Evolutionary conservation across 1,140 invertebrate genomes (phyloP).

Genomic region (Hyles euphorbiae): DNA sequence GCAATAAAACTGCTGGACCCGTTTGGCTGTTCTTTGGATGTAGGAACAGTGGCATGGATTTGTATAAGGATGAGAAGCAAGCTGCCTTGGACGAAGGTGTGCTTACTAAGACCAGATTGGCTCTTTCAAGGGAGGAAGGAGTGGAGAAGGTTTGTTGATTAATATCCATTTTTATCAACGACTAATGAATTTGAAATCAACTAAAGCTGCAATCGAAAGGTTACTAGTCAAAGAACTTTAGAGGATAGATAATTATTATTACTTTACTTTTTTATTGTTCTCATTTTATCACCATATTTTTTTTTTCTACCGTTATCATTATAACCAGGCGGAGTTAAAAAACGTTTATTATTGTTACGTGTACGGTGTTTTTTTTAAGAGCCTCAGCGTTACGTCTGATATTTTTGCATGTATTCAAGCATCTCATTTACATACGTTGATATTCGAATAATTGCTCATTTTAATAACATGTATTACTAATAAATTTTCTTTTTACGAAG

Average conservation of each 20-base stretch:
- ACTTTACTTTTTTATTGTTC: neutral
- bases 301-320: no score
- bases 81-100: conserved; percentile 83
- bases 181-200: no score
- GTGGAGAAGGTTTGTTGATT: conserved; percentile 83
- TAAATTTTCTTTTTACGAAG: no score
- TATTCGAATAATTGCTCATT: no score
- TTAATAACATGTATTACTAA: no score
- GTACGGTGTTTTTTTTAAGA: no score
- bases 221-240: neutral
- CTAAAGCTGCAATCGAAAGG: no score
- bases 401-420: neutral
- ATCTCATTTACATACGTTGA: neutral
- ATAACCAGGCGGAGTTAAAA: no score
- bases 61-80: conserved; percentile 91
- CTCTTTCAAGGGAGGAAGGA: conserved; percentile 88
- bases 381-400: no score
- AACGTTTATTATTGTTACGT: no score
- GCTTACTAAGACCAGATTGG: conserved; percentile 86
- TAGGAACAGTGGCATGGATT: conserved; percentile 85
- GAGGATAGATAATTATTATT: neutral
- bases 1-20: conserved; percentile 74
- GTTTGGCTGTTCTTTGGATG: conserved; percentile 95
- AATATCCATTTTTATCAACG: no score
- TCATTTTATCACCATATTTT: neutral